Evolutionary conservation across 53 echinoderm and acorn worm genomes (phyloP).

Genomic region (Stichopus horrens): DNA sequence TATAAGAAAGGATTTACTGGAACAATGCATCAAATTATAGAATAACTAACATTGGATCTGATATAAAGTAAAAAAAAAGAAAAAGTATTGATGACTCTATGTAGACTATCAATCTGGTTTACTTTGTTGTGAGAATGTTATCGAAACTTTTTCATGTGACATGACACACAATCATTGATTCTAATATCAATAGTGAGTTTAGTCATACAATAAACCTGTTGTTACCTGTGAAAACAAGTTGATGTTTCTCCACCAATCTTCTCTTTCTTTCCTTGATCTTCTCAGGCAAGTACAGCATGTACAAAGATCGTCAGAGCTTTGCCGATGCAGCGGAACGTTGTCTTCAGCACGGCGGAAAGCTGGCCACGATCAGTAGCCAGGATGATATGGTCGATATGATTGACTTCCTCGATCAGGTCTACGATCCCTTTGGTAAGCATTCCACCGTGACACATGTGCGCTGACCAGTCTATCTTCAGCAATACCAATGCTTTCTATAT

Average conservation of each 20-base stretch:
- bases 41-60: too few relatives aligned
- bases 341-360: slow-evolving; percentile 48
- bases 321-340: slow-evolving; percentile 62
- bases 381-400: slow-evolving; percentile 33
- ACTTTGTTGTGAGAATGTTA: too few relatives aligned
- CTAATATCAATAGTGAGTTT: background rate
- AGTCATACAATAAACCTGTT: background rate
- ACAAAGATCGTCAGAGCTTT: slow-evolving; percentile 32
- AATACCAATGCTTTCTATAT: too few relatives aligned
- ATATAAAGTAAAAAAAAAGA: too few relatives aligned
- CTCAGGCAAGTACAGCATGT: slow-evolving; percentile 38
- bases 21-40: too few relatives aligned
- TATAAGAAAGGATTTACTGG: too few relatives aligned
- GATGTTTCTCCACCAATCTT: background rate
- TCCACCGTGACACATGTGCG: background rate
- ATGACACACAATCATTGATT: too few relatives aligned
- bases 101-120: too few relatives aligned
- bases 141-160: too few relatives aligned
- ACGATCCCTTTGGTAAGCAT: slow-evolving; percentile 62
- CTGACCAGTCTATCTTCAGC: too few relatives aligned
- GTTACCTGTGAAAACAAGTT: background rate
- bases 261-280: background rate
- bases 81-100: too few relatives aligned
- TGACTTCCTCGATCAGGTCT: slow-evolving; percentile 44
- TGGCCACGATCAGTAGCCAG: slow-evolving; percentile 60